phyloP scores from a whole-genome alignment of 2,797 vertebrate genomes.

The Sitta carolinensis region DNA sequence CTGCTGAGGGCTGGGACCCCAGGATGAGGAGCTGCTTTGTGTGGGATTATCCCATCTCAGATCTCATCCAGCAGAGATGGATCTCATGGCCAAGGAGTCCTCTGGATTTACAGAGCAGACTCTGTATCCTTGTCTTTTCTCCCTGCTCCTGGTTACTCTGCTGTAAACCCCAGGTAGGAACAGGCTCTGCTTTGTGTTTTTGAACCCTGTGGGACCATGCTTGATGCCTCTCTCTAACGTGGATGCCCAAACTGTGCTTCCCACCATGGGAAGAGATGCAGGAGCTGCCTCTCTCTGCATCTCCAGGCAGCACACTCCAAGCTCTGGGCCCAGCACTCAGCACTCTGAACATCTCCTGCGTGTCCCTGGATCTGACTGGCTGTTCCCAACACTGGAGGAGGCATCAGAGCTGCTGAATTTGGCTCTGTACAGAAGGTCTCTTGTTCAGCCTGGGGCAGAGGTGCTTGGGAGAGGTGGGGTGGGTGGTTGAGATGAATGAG shows the following conservation, averaged over 20 bases:
- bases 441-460: constrained; percentile 1
- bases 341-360: background rate
- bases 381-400: background rate
- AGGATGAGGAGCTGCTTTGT: background rate
- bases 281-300: background rate
- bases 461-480: background rate
- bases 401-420: background rate
- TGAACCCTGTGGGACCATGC: background rate
- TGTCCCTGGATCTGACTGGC: background rate
- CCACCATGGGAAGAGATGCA: background rate
- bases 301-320: background rate
- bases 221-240: accelerated
- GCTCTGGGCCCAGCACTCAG: background rate
- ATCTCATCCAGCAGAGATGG: background rate
- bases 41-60: background rate
- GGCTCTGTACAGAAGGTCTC: constrained; percentile 9
- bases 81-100: background rate
- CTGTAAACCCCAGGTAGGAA: background rate
- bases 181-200: background rate
- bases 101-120: background rate
- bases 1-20: background rate
- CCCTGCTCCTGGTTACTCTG: background rate
- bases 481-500: constrained; percentile 23
- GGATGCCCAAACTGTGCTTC: background rate
- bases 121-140: background rate